Evolutionary conservation across 2,888 invertebrate genomes (phyloP).

Genomic region (Carterocephalus palaemon): DNA sequence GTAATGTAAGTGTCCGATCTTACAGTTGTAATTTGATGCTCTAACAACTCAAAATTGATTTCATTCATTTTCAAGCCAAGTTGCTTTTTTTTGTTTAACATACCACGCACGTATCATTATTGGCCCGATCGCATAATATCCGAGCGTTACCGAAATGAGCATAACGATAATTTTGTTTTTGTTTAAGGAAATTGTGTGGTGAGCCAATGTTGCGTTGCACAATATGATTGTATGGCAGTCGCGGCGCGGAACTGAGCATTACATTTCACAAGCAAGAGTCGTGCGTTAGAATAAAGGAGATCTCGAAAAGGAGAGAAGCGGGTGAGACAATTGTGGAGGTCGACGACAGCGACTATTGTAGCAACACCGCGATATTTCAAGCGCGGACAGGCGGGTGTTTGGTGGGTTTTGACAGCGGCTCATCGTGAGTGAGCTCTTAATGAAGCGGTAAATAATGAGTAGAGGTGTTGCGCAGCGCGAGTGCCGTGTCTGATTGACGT

Average conservation of each 20-base stretch:
- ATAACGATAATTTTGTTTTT: conserved; percentile 57
- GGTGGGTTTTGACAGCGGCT: conserved; percentile 71
- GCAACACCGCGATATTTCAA: conserved; percentile 72
- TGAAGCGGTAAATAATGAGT: conserved; percentile 77
- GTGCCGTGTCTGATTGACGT: conserved; percentile 71
- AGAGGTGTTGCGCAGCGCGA: conserved; percentile 65
- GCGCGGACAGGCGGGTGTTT: conserved; percentile 58
- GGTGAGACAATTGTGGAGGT: conserved; percentile 68
- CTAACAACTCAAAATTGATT: conserved; percentile 69
- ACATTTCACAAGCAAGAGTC: conserved; percentile 56
- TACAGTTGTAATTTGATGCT: conserved; percentile 61
- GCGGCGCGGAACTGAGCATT: conserved; percentile 50
- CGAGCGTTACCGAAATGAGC: conserved; percentile 62
- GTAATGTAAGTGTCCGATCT: no score
- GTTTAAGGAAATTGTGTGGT: conserved; percentile 53
- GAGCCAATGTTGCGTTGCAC: conserved; percentile 47
- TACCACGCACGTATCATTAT: conserved; percentile 58
- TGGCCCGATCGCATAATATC: conserved; percentile 54
- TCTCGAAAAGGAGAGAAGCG: conserved; percentile 47
- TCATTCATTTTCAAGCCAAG: conserved; percentile 65
- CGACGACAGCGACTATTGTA: conserved; percentile 71
- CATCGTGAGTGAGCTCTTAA: conserved; percentile 73
- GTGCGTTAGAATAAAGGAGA: conserved; percentile 49
- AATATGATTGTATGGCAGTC: conserved; percentile 40
- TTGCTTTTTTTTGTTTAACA: conserved; percentile 67